Evolutionary conservation across 2,888 invertebrate species (phyloP).

Genomic region (Augiades crinisus): DNA sequence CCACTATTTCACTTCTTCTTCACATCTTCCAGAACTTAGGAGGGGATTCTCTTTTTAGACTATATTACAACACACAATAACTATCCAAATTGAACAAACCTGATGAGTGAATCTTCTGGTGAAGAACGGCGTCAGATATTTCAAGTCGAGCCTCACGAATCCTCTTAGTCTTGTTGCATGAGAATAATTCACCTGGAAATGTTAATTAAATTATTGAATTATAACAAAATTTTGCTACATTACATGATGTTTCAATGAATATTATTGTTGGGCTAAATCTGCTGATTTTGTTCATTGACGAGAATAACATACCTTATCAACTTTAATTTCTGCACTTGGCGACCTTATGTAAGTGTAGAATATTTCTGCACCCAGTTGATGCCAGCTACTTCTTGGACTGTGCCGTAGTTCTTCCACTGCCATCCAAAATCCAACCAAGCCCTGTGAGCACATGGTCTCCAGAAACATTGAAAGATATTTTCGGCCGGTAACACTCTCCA

Average conservation of each 20-base stretch:
- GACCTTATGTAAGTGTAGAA: conserved; percentile 94
- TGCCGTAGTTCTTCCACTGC: conserved; percentile 92
- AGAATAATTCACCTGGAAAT: conserved; percentile 83
- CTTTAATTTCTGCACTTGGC: conserved; percentile 90
- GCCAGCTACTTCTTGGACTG: conserved; percentile 89
- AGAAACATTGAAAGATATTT: conserved; percentile 90
- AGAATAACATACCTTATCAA: conserved; percentile 83
- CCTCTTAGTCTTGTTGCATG: conserved; percentile 89
- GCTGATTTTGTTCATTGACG: not conserved
- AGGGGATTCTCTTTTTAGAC: no score
- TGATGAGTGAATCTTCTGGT: conserved; percentile 97
- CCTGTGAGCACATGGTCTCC: conserved; percentile 91
- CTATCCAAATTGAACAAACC: conserved; percentile 62
- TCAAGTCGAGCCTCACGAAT: conserved; percentile 95
- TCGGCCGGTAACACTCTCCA: conserved; percentile 91
- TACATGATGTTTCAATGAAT: no score
- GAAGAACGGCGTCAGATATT: conserved; percentile 97
- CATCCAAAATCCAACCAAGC: conserved; percentile 92
- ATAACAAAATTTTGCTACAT: no score
- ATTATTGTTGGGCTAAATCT: no score
- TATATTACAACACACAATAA: no score
- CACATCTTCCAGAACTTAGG: no score
- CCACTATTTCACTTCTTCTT: no score
- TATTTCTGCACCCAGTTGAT: conserved; percentile 94
- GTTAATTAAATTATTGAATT: not conserved